Conservation (phyloP, 64 coral and sea anemone genomes). For the Porites lutea region DNA sequence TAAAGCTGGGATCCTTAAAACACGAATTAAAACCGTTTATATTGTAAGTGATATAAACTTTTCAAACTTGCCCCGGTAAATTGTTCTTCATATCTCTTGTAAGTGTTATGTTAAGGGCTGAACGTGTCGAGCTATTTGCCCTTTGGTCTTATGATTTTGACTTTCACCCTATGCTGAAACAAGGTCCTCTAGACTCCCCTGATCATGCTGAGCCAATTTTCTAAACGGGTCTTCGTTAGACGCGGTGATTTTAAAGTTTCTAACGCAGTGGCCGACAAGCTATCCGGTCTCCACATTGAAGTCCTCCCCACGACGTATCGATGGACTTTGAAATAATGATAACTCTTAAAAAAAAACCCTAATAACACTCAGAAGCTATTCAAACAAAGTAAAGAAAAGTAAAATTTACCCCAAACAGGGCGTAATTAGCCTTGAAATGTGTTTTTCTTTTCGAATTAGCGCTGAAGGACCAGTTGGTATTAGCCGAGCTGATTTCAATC, state of each 20-base stretch:
- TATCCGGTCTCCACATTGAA: no score
- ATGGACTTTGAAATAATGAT: no score
- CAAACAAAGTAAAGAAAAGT: neutral
- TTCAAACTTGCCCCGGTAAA: neutral
- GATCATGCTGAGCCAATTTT: neutral
- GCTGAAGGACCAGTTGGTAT: neutral
- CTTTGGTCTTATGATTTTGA: conserved; percentile 37
- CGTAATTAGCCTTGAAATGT: no score
- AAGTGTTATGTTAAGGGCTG: neutral
- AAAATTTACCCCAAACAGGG: no score
- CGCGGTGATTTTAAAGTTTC: no score
- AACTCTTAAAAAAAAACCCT: no score
- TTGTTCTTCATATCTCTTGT: neutral
- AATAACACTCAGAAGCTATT: no score
- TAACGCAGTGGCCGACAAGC: neutral
- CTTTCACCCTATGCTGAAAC: conserved; percentile 11
- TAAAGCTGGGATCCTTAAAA: no score
- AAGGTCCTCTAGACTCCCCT: neutral
- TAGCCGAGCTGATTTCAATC: conserved; percentile 30
- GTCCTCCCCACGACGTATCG: no score
- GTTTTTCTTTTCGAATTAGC: no score
- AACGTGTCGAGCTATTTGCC: neutral
- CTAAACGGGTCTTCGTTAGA: neutral
- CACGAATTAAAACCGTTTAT: no score
- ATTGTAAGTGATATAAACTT: neutral